Percentiles rank a stretch among this genome's conserved stretches.
Evolutionary conservation across 1,140 invertebrate species (phyloP).

Genomic region (Drosophila tani): DNA sequence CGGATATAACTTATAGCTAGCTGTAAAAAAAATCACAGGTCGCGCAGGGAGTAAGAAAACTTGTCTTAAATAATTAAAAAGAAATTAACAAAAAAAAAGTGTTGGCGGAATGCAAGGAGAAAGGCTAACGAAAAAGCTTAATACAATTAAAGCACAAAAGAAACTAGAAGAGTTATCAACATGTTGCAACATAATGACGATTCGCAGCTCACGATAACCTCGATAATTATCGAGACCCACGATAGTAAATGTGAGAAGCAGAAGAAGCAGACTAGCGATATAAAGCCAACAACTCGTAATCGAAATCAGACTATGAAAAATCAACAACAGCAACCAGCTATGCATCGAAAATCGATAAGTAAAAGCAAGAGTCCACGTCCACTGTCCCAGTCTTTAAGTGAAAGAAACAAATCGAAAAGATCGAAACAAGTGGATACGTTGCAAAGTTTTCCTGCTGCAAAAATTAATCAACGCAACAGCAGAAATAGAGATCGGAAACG

Average conservation of each 20-base stretch:
- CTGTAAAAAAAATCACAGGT: not conserved
- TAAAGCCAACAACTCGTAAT: conserved; percentile 27
- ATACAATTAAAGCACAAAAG: not conserved
- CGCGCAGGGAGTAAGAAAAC: not conserved
- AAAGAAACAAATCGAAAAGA: not conserved
- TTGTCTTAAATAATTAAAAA: not conserved
- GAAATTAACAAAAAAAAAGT: not conserved
- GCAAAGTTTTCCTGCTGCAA: conserved; percentile 1
- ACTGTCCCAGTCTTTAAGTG: not conserved
- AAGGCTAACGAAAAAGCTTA: not conserved
- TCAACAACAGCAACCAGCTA: conserved; percentile 40
- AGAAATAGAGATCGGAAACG: conserved; percentile 9
- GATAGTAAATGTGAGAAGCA: not conserved
- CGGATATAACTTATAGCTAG: conserved; percentile 9
- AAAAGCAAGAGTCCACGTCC: conserved; percentile 50
- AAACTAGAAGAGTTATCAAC: not conserved
- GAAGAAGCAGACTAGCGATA: conserved; percentile 12
- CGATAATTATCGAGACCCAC: not conserved
- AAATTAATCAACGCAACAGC: not conserved
- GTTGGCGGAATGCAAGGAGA: conserved; percentile 29
- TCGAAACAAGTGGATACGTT: not conserved
- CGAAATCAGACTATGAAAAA: conserved; percentile 30
- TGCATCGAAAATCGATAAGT: conserved; percentile 68
- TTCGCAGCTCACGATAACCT: not conserved
- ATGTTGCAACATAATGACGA: conserved; percentile 1